Percentiles rank a stretch among this genome's conserved stretches.
Conservation (phyloP, 2,888 invertebrate species). For the Aromia moschata region DNA sequence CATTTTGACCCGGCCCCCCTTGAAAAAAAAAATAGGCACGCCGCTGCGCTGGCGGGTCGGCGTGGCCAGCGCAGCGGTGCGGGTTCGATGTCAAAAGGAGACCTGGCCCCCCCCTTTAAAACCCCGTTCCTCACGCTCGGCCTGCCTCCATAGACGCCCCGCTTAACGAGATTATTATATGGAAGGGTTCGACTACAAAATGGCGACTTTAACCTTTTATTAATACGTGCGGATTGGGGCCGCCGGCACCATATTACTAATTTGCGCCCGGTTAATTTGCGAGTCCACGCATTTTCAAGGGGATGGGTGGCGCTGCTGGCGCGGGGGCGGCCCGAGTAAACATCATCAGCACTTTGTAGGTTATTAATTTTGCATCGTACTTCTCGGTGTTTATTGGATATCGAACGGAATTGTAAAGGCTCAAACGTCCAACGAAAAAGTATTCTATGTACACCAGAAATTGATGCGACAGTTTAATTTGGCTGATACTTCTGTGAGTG, state of each 20-base stretch:
- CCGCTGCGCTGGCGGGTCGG: no score
- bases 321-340: background rate
- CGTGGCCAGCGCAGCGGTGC: no score
- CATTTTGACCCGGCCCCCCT: no score
- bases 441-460: no score
- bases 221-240: slow-evolving; percentile 53
- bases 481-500: no score
- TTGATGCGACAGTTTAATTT: no score
- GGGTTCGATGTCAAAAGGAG: slow-evolving; percentile 39
- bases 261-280: slow-evolving; percentile 22
- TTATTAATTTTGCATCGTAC: background rate
- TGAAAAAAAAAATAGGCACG: no score
- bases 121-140: slow-evolving; percentile 60
- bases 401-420: no score
- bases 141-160: slow-evolving; percentile 61
- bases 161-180: slow-evolving; percentile 65
- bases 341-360: background rate
- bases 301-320: background rate
- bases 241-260: slow-evolving; percentile 50
- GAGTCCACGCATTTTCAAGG: background rate
- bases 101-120: slow-evolving; percentile 53
- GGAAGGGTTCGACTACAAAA: slow-evolving; percentile 60
- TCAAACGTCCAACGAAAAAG: no score
- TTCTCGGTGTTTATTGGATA: no score
- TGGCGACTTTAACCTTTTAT: slow-evolving; percentile 57